Base-by-base conservation (phyloP, 2,797 vertebrate genomes). In the Acipenser ruthenus region DNA sequence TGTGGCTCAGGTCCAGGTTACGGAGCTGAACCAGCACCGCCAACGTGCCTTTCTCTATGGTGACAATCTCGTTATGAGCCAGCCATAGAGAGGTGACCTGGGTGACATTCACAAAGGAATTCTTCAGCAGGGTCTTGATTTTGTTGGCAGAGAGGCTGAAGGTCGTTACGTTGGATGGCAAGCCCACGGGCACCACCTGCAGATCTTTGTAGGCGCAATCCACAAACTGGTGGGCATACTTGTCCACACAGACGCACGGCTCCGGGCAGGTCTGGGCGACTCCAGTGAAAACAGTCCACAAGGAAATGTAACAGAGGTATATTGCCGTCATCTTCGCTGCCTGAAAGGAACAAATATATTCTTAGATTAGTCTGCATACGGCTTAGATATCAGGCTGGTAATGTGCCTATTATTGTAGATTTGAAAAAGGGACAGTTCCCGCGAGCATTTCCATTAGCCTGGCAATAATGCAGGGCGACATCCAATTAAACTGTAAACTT, bases 201-300 rank as follows among this genome's bases (percentile, higher is more conserved):
- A 99, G 90, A 2, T 96, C 90, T 85, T 97, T 99, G 89, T 96
- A 97, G 65, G 96, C 93, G 71, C 97, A 99, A 81, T 99, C 95
- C 0, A 92, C 93, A 56, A 96, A 92, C 80, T 98, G 93, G 70
- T 93, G 93, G 9, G 87, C 77, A 7, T 86, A 91, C 83, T 97
- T 99, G 79, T 97, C 95, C 84, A 93, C 90, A 70, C 97, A 99
- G 76, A 74, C 90, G 65, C 97, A 99, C 0, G 85, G 89, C 79
- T 91, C 89, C 0, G 96, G 95, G 80, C 97, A 99, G 63, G 88
- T 84, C 73, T 68, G 37, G 37, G 37, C 37, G 3, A 37, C 37
- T 37, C 37, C 37, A 37, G 37, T 37, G 37, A 37, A 37, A 37
- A 37, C 37, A 37, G 37, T 37, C 37, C 37, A 37, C 37, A 37